Base-by-base conservation (phyloP, 92 coral and sea anemone species). In the Desmophyllum pertusum region DNA sequence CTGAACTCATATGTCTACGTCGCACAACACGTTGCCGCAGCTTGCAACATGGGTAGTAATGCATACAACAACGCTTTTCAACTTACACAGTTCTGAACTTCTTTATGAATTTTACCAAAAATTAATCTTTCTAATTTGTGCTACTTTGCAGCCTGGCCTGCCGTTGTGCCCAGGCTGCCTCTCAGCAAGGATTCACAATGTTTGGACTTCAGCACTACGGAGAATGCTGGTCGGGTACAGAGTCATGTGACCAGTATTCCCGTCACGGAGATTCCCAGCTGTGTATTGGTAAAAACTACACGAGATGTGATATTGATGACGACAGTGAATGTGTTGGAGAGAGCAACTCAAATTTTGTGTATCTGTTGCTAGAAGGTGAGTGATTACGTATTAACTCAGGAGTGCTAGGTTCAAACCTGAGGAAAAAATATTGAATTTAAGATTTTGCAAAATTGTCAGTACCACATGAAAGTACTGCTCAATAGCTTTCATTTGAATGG, bases 181-280 rank as follows among this genome's bases (percentile, higher is more conserved):
- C 53, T 62, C 62, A 84, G 14, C 73, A 0, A 4, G 83, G 90
- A 21, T 90, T 83, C 73, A 83, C 76, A 6, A 85, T 81, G 87
- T 85, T 90, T 63, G 93, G 93, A 33, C 86, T 90, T 41, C 93
- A 90, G 70, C 72, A 77, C 62, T 90, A 82, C 43, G 93, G 90
- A 1, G 93, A 90, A 33, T 87, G 93, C 45, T 90, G 93, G 93
- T 80, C 85, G 14, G 90, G 90, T 3, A 15, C 81, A 7, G 52
- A 25, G 0, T 71, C 82, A 19, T 84, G 87, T 50, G 51, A 79
- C 25, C 70, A 41, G 45, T 86, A 70, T 35, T 52, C 91, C 30
- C 77, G 77, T 6, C 68, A 90, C 61, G 93, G 90, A 14, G 75
- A 65, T 8, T 82, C 93, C 23, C 36, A 64, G 35, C 52, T 57